Evolutionary conservation across 2,113 vertebrate genomes (phyloP), one percentile per base, ranked within the genome.

Genomic region (Oxyruncus cristatus): DNA sequence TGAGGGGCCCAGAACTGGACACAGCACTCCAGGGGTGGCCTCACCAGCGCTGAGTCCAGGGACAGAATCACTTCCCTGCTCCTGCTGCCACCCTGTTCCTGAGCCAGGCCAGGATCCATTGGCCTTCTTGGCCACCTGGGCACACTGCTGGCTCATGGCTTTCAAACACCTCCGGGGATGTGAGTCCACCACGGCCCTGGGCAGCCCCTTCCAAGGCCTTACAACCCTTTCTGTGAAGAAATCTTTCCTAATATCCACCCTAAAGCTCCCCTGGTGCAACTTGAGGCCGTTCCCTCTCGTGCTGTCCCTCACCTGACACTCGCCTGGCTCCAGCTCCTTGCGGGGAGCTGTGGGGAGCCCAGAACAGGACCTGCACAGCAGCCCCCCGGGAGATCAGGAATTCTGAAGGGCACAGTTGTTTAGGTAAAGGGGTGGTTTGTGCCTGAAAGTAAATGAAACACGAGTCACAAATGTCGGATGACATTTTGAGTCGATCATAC

Each of bases 221-320:
- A 6, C 42, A 42, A 49, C 22, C 9, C 27, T 44, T 65, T 28
- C 32, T 26, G 2, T 27, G 50, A 37, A 27, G 12, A 35, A 72
- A 66, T 46, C 35, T 4, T 58, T 27, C 21, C 11, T 15, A 6
- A 23, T 50, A 33, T 28, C 63, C 22, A 10, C 44, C 33, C 59
- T 20, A 58, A 50, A 59, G 10, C 44, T 24, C 8, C 28, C 33
- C 22, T 52, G 68, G 58, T 44, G 9, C 9, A 35, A 15, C 18
- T 50, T 1, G 0, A 59, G 50, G 22, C 19, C 0, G 0, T 81
- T 74, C 66, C 33, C 18, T 59, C 23, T 74, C 22, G 15, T 81
- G 37, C 27, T 44, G 33, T 44, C 37, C 9, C 35, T 66, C 27
- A 52, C 5, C 9, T 19, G 6, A 46, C 19, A 28, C 70, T 52